Base-by-base conservation (phyloP, 2,113 vertebrate species). In the Bufo gargarizans region DNA sequence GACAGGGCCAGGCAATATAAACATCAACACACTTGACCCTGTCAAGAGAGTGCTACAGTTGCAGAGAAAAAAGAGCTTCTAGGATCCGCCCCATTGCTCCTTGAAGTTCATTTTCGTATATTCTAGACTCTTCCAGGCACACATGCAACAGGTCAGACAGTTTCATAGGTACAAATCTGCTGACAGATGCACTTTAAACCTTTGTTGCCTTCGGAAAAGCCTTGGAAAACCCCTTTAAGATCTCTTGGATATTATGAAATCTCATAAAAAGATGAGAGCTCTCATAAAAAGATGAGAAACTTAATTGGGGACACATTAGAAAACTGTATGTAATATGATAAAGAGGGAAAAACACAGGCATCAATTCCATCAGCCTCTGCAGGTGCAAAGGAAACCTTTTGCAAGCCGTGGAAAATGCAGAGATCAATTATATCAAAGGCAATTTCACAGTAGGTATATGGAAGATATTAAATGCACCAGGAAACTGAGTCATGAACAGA, bases 261-360 rank as follows among this genome's bases (percentile, higher is more conserved):
- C 22, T 22, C 77, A 47, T 33, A 63, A 43, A 33, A 80, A 67
- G 77, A 80, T 63, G n/a, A 80, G 63, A 53, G 49, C 12, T 67
- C 86, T 82, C 58, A 88, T 88, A 72, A 74, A 59, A 56, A 76
- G 53, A 43, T 33, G 6, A 12, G 58, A 82, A 82, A 82, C 22
- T 47, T 82, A 79, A 81, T 80, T 87, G 67, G 67, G 33, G 79
- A 43, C 69, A 50, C 69, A 76, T 76, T 53, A 76, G 55, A 82
- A 76, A 61, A 63, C 22, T 63, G 79, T 45, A 53, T 17, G 55
- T n/a, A 53, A 76, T 76, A 61, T 47, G 49, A 9, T 49, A 58
- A 22, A 61, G 4, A 59, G 61, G 63, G 17, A 59, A 33, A 17
- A 50, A 56, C 7, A 47, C 3, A 17, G 61, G 20, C 50, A 55